Conservation (phyloP, 2,113 vertebrate genomes). For the Channa maculata region DNA sequence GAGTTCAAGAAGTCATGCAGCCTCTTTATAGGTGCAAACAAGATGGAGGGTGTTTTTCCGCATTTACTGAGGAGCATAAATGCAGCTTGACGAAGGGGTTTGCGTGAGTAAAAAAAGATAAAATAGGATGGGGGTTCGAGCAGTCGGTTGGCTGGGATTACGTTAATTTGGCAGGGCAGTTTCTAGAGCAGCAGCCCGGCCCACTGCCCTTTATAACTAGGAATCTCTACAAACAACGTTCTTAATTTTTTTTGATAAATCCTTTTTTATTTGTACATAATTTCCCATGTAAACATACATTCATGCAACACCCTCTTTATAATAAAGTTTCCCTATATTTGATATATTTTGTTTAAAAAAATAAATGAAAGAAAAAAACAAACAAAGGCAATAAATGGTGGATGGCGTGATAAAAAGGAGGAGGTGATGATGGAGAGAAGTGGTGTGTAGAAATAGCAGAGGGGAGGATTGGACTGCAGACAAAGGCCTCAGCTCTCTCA, state of each 20-base stretch:
- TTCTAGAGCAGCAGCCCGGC: slow-evolving; percentile 67
- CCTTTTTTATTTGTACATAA: slow-evolving; percentile 75
- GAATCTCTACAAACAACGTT: slow-evolving; percentile 80
- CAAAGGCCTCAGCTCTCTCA: slow-evolving; percentile 35
- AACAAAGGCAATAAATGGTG: slow-evolving; percentile 59
- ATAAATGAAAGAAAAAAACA: slow-evolving; percentile 39
- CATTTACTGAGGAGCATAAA: slow-evolving; percentile 39
- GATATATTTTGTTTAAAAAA: slow-evolving; percentile 78
- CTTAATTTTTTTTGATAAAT: slow-evolving; percentile 80
- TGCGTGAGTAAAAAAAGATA: slow-evolving; percentile 47
- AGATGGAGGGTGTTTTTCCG: slow-evolving; percentile 31
- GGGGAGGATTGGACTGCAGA: slow-evolving; percentile 56
- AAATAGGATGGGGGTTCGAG: slow-evolving; percentile 40
- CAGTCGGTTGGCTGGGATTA: slow-evolving; percentile 66
- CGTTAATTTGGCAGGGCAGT: slow-evolving; percentile 67
- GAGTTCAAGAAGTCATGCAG: slow-evolving; percentile 49
- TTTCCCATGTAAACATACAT: slow-evolving; percentile 89
- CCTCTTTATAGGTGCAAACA: slow-evolving; percentile 35
- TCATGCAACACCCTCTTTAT: slow-evolving; percentile 89
- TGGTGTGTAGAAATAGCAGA: slow-evolving; percentile 43
- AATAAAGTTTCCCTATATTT: slow-evolving; percentile 86
- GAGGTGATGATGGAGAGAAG: slow-evolving; percentile 42
- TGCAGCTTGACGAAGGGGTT: slow-evolving; percentile 22
- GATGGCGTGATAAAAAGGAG: slow-evolving; percentile 56
- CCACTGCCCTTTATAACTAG: slow-evolving; percentile 69